Conservation (phyloP, 2,797 vertebrate species). For the Schizopygopsis pylzovi region DNA sequence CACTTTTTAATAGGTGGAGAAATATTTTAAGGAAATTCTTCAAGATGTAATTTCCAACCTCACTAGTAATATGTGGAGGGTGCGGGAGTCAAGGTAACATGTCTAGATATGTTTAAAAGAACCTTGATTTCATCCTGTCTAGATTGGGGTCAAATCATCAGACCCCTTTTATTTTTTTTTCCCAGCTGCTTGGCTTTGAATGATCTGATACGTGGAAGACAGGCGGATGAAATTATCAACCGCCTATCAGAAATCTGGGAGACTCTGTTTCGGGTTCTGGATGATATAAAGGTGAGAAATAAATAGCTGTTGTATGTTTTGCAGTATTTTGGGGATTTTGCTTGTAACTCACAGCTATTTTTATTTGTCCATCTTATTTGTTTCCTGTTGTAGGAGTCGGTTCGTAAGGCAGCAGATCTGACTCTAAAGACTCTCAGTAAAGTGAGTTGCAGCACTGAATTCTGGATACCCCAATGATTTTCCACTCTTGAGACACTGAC, state of each 20-base stretch:
- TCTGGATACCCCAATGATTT: background rate
- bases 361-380: slow-evolving; percentile 25
- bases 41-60: slow-evolving; percentile 94
- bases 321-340: background rate
- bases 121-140: background rate
- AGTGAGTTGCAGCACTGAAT: slow-evolving; percentile 71
- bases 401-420: slow-evolving; percentile 94
- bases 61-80: slow-evolving; percentile 94
- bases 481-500: background rate
- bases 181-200: slow-evolving; percentile 93
- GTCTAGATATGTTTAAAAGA: background rate
- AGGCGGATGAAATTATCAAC: slow-evolving; percentile 91
- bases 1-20: slow-evolving; percentile 85
- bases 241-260: slow-evolving; percentile 96
- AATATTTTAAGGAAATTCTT: slow-evolving; percentile 95
- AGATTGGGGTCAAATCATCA: background rate
- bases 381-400: slow-evolving; percentile 86
- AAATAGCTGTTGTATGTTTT: background rate
- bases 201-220: slow-evolving; percentile 91
- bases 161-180: background rate
- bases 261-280: slow-evolving; percentile 95
- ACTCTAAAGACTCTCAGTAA: slow-evolving; percentile 97
- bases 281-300: slow-evolving; percentile 93
- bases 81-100: slow-evolving; percentile 92
- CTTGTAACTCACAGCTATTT: background rate